Evolutionary conservation across 2,113 vertebrate species (phyloP).

Genomic region (Neogobius melanostomus): DNA sequence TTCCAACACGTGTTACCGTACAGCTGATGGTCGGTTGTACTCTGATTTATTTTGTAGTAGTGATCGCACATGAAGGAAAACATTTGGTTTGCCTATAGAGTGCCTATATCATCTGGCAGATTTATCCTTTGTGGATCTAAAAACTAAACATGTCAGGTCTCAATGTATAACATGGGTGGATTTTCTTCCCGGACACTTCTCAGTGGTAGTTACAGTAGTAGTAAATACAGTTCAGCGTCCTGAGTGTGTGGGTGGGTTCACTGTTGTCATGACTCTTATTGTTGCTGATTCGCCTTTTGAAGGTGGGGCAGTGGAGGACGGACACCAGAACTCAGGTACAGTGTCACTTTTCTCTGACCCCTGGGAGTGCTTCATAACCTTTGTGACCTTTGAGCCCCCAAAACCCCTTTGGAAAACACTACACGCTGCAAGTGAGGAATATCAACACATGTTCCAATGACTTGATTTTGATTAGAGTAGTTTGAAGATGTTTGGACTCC

Average conservation of each 20-base stretch:
- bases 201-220: not conserved
- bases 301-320: conserved; percentile 91
- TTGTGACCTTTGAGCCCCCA: conserved; percentile 33
- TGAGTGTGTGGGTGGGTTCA: conserved; percentile 52
- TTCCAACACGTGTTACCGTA: too few relatives aligned
- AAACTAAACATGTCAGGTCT: too few relatives aligned
- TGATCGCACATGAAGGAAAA: too few relatives aligned
- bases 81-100: too few relatives aligned
- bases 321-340: conserved; percentile 92
- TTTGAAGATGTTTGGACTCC: too few relatives aligned
- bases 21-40: too few relatives aligned
- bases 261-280: conserved; percentile 83
- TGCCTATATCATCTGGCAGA: too few relatives aligned
- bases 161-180: too few relatives aligned
- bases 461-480: not conserved
- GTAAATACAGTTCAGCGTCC: conserved; percentile 42
- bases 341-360: conserved; percentile 74
- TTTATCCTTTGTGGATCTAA: too few relatives aligned
- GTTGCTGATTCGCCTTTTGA: conserved; percentile 81
- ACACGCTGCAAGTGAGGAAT: not conserved
- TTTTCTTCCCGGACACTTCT: too few relatives aligned
- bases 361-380: conserved; percentile 44
- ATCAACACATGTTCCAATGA: not conserved
- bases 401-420: conserved; percentile 34
- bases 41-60: too few relatives aligned